Percentiles rank a stretch among this genome's conserved stretches.
Conservation (phyloP, 2,797 vertebrate species). For the Orestias chungarensis region DNA sequence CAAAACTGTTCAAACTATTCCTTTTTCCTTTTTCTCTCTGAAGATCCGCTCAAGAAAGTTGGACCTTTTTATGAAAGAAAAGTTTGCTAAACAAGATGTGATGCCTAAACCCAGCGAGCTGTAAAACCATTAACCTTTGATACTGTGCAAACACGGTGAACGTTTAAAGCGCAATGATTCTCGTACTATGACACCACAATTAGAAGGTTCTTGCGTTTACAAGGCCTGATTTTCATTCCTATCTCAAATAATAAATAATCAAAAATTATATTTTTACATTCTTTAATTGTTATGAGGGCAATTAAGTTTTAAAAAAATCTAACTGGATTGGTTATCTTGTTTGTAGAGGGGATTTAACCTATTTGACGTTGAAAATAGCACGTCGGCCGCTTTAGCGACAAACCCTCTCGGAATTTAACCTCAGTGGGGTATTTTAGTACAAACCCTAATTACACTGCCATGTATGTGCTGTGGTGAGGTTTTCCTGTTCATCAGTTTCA, state of each 20-base stretch:
- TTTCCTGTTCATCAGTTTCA: slow-evolving; percentile 30
- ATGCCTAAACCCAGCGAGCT: slow-evolving; percentile 50
- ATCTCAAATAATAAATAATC: background rate
- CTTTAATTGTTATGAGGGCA: no score
- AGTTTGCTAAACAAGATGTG: slow-evolving; percentile 25
- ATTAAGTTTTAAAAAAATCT: no score
- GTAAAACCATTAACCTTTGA: slow-evolving; percentile 71
- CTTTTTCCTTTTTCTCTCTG: background rate
- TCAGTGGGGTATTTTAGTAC: background rate
- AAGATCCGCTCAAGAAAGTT: background rate
- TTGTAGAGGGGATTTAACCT: background rate
- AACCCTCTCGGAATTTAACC: slow-evolving; percentile 21
- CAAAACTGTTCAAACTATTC: background rate
- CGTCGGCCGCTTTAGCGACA: slow-evolving; percentile 7
- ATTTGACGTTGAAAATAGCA: slow-evolving; percentile 3
- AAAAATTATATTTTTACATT: background rate
- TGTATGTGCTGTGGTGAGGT: slow-evolving; percentile 7
- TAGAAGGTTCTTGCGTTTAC: background rate
- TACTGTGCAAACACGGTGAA: slow-evolving; percentile 27
- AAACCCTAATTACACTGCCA: slow-evolving; percentile 1
- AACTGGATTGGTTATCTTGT: background rate
- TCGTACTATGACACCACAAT: slow-evolving; percentile 1
- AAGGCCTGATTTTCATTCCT: background rate
- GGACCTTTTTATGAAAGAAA: slow-evolving; percentile 20
- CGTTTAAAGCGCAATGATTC: slow-evolving; percentile 26